Percentiles rank a stretch among this genome's conserved stretches.
phyloP scores from a whole-genome alignment of 2,797 vertebrate species.

The Epinephelus coioides region DNA sequence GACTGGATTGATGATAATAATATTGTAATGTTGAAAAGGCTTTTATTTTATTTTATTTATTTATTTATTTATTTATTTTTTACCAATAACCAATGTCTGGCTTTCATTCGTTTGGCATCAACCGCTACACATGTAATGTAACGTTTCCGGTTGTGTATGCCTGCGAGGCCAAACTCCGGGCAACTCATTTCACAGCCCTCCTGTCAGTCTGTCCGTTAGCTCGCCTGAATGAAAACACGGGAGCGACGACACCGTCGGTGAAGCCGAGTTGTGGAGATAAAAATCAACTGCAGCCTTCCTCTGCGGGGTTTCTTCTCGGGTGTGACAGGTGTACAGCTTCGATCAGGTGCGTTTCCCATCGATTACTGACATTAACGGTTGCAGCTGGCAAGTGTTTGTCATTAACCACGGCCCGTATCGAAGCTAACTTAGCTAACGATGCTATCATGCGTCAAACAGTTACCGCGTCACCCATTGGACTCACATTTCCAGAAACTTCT shows the following conservation, averaged over 20 bases:
- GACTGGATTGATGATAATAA: no score
- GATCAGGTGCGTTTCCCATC: constrained; percentile 53
- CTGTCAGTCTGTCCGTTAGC: constrained; percentile 30
- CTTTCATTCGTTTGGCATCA: no score
- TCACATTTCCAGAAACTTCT: constrained; percentile 75
- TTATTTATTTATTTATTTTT: no score
- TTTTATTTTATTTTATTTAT: no score
- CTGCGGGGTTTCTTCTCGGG: neutral
- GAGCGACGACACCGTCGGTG: constrained; percentile 48
- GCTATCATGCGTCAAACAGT: constrained; percentile 73
- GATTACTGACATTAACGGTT: accelerated
- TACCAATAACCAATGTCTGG: no score
- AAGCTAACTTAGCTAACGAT: constrained; percentile 39
- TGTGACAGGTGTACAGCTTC: neutral
- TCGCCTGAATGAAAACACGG: constrained; percentile 79
- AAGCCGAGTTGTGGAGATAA: constrained; percentile 19
- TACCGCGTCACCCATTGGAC: constrained; percentile 33
- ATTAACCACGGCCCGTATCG: neutral
- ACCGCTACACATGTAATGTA: no score
- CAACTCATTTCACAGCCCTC: accelerated
- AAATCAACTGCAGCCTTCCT: neutral
- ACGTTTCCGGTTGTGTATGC: neutral
- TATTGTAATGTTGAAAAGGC: no score
- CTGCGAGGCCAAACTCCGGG: constrained; percentile 23
- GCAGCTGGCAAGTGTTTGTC: neutral